Base-by-base conservation (phyloP, 2,113 vertebrate genomes). In the Onychorhynchus coronatus region DNA sequence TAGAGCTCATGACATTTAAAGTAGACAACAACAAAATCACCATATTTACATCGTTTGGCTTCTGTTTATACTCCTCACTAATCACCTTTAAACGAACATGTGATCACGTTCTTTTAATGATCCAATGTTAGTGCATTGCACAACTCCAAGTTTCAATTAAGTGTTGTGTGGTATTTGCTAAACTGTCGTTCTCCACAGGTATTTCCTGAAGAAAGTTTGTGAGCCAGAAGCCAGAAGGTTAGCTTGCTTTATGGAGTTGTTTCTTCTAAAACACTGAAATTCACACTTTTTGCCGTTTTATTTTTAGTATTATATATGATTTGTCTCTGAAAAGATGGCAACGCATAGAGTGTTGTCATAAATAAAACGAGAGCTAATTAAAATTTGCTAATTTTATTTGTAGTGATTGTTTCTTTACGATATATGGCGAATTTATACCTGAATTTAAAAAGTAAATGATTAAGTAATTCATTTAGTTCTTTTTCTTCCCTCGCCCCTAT, bases 201-300 rank as follows among this genome's bases (percentile, higher is more conserved):
- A 97, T 98, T 98, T 98, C 97, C 97, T 98, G 98, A 95, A 94
- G 96, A 97, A 97, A 97, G 89, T 87, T 97, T 88, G 71, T 37
- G 85, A 97, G 91, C 91, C 96, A 97, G 97, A 93, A 95, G 95
- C 95, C 94, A 96, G 91, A 89, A 94, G 42, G 33, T 87, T 94
- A 91, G 80, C 94, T 93, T 97, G 85, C 92, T 95, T 96, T 91
- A 88, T 82, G 49, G 90, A 94, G 93, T 68, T 75, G 35, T 89
- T 96, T 79, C 89, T 94, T 95, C 96, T 76, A 79, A 91, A 88
- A 77, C 3, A 24, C 14, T 91, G 92, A 87, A 92, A 89, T 91
- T 91, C 80, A 86, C 80, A 61, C 91, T 65, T 75, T 80, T 68
- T 92, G 20, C 23, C 6, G 0, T n/a, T 85, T 73, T 52, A 14